Conservation (phyloP, 2,113 vertebrate species). For the Dascyllus trimaculatus region DNA sequence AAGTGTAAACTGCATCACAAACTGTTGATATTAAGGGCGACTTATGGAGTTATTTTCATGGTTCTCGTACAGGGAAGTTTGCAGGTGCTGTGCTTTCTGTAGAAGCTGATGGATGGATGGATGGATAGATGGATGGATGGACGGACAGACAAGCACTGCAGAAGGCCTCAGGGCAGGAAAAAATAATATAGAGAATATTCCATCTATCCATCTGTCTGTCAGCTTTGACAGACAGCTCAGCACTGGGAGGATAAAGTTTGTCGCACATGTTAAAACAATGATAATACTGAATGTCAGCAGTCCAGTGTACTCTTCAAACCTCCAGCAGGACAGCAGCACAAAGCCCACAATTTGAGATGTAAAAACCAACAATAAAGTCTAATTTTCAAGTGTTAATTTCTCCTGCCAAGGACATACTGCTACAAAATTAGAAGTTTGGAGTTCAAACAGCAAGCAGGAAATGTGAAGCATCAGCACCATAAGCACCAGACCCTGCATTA, state of each 20-base stretch:
- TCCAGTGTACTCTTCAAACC: constrained; percentile 2
- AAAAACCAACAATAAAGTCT: constrained; percentile 23
- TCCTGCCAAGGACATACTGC: neutral
- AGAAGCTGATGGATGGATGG: constrained; percentile 8
- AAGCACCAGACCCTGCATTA: too few relatives aligned
- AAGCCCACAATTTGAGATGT: neutral
- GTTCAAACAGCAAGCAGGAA: too few relatives aligned
- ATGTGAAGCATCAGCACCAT: too few relatives aligned
- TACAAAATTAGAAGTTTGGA: neutral
- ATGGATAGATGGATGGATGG: neutral
- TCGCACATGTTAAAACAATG: constrained; percentile 12
- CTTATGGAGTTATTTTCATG: neutral
- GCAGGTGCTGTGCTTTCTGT: constrained; percentile 1
- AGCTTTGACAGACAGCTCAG: constrained; percentile 46
- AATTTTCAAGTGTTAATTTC: constrained; percentile 13
- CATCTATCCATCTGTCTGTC: constrained; percentile 41
- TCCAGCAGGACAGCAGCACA: neutral
- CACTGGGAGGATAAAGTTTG: constrained; percentile 4
- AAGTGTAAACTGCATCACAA: neutral
- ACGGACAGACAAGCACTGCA: constrained; percentile 28
- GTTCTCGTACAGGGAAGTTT: neutral
- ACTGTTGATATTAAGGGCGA: neutral
- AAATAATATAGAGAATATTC: constrained; percentile 45
- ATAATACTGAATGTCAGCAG: neutral
- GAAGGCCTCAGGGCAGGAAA: constrained; percentile 21